Base-by-base conservation (phyloP, 2,888 invertebrate species). In the Hanleya hanleyi region DNA sequence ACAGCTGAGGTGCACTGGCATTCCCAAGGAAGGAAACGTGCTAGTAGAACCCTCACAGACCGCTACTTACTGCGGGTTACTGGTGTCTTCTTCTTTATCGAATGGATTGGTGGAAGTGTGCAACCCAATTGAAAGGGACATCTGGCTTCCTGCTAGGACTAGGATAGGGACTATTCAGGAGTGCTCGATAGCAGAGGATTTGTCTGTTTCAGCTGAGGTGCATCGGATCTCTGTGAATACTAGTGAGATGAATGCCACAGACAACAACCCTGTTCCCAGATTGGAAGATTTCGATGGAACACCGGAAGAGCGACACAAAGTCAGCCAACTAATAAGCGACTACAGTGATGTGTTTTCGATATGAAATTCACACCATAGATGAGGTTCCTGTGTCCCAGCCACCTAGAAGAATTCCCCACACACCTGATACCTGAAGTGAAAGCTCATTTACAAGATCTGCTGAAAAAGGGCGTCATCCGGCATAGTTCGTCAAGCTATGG, bases 401-500 rank as follows among this genome's bases (percentile, higher is more conserved):
- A 0, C 61, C 64, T 18, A 18, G 75, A 22, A 57, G 70, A 22
- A 73, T 75, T 22, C 76, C 76, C 0, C 67, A 66, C 5, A n/a
- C 32, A 51, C 1, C 66, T 67, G 18, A 29, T 41, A 15, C 50
- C 65, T 7, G 72, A 73, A 66, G 74, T 71, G 0, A 61, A 72
- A 37, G 9, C 32, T 7, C 71, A 73, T 32, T 65, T 78, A 9
- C 22, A 74, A 9, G 67, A 64, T 5, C 36, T 78, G 67, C 50
- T 81, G 26, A 49, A 66, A 2, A 29, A 61, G n/a, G 67, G 51
- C 0, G 65, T 81, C n/a, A 80, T 81, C 32, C 22, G 49, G 15
- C 71, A 71, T 29, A 71, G 73, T 51, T 51, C 47, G 9, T 71
- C 72, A 36, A 76, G 77, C 7, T 81, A 73, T 65, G 76, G 75